Percentiles rank a stretch among this genome's conserved stretches.
These are phyloP conservation scores for Drosophila truncata DNA, from an alignment of 1,140 invertebrate genomes.

Conservation along the genomic window DNA sequence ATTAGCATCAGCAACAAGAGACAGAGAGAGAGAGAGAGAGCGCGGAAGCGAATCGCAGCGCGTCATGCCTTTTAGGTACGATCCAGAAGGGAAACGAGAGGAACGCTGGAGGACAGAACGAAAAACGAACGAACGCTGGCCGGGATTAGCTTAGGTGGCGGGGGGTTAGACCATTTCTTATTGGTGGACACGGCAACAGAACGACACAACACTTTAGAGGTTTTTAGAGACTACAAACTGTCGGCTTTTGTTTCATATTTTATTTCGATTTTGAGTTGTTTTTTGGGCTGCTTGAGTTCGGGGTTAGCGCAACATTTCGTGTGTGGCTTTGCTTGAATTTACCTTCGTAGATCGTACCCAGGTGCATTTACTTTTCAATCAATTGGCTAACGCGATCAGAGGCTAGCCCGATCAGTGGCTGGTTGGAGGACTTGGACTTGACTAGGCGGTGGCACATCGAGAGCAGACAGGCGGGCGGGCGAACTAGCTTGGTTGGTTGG, in stretches of 20 bases:
- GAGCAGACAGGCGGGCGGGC: slow-evolving; percentile 70
- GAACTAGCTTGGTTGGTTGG: slow-evolving; percentile 52
- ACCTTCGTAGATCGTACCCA: slow-evolving; percentile 85
- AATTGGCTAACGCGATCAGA: slow-evolving; percentile 54
- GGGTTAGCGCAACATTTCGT: slow-evolving; percentile 78
- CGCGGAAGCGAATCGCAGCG: slow-evolving; percentile 17
- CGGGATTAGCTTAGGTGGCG: slow-evolving; percentile 50
- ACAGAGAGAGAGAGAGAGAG: background rate
- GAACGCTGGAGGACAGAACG: slow-evolving; percentile 50
- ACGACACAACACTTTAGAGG: slow-evolving; percentile 50
- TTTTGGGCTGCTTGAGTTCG: slow-evolving; percentile 65
- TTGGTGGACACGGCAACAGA: slow-evolving; percentile 27
- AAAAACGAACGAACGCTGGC: slow-evolving; percentile 26
- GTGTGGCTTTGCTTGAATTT: slow-evolving; percentile 71
- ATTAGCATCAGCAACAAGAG: slow-evolving; percentile 64
- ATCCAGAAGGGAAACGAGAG: slow-evolving; percentile 81
- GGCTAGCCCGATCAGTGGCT: slow-evolving; percentile 26
- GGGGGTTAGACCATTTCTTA: slow-evolving; percentile 34
- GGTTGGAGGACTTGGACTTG: slow-evolving; percentile 37
- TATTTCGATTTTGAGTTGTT: slow-evolving; percentile 21
- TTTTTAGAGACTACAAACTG: slow-evolving; percentile 82
- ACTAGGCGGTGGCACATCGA: slow-evolving; percentile 61
- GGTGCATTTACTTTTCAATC: slow-evolving; percentile 58
- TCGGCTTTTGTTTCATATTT: slow-evolving; percentile 21
- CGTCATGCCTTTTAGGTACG: slow-evolving; percentile 83